Evolutionary conservation across 2,797 vertebrate species (phyloP), one percentile per base, ranked within the genome.

Genomic region (Kryptolebias ocellatus): DNA sequence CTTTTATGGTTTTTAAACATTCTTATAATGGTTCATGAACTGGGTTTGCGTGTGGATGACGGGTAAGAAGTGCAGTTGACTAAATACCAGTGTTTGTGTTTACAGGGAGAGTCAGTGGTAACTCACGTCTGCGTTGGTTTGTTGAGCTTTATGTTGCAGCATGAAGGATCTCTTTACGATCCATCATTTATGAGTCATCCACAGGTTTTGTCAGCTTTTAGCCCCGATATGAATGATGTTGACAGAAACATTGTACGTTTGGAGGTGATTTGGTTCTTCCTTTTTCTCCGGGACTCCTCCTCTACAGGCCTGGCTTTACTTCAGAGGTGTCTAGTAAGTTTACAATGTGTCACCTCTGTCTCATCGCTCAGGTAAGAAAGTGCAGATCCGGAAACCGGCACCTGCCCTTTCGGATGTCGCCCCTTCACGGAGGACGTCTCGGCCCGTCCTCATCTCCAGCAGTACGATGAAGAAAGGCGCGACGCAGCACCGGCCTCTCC

Each of bases 371-470:
- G 98, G 94, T 57, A 99, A 97, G 87, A 96, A 95, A 86, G 96
- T 99, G 74, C 96, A 97, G 85, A 94, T 99, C 72, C 95, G 97
- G 70, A 99, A 96, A 84, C 96, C 97, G 1, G 95, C 95, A 0
- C 93, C 94, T 0, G 95, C 91, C 28, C 92, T 92, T 2, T 92
- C 95, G 0, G 98, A 99, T 20, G 74, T 96, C 0, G 97, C 95
- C 60, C 97, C 96, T 0, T 93, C 92, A 12, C 92, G 98, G 64
- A 95, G 96, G 79, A 95, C 95, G 3, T 95, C 97, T 0, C 95
- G 96, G 28, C 98, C 98, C 0, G 93, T 98, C 77, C 96, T 98
- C 88, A 93, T 96, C 67, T 97, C 97, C 45, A 97, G 93, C 74
- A 93, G 93, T 65, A 93, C 95, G 29, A 76, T 80, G 18, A 96